Conservation (phyloP, 2,113 vertebrate genomes). For the Pipra filicauda region DNA sequence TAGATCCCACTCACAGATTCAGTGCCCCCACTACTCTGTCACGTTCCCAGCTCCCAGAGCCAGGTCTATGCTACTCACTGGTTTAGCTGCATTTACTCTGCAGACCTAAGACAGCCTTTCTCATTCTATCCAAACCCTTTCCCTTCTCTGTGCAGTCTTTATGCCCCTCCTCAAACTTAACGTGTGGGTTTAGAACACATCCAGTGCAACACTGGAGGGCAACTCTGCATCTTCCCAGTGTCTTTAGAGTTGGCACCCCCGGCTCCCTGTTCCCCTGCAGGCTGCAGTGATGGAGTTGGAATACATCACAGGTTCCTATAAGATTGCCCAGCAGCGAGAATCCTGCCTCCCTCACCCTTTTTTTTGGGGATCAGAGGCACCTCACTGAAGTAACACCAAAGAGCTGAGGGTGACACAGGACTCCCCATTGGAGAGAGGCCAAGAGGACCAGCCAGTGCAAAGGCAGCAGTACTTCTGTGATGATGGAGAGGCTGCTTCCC, state of each 20-base stretch:
- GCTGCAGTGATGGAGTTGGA: background rate
- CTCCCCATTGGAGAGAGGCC: too few relatives aligned
- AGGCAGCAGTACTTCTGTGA: background rate
- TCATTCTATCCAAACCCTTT: background rate
- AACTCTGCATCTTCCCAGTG: background rate
- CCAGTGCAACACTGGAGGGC: background rate
- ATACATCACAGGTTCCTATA: background rate
- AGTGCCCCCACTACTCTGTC: too few relatives aligned
- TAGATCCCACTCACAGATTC: background rate
- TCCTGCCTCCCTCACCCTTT: background rate
- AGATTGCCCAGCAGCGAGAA: background rate
- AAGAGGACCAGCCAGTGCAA: background rate
- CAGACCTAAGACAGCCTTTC: background rate
- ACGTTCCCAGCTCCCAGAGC: background rate
- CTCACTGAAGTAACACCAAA: background rate
- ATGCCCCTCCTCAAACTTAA: background rate
- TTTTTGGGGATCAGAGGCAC: background rate
- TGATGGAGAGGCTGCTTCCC: background rate
- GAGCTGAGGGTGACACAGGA: background rate
- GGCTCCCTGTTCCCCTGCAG: background rate
- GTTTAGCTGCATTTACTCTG: background rate
- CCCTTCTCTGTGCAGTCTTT: background rate
- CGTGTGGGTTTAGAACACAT: fast-evolving
- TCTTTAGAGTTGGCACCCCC: background rate
- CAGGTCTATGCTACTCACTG: fast-evolving